phyloP scores from a whole-genome alignment of 1,140 invertebrate species.

The Atta colombica region DNA sequence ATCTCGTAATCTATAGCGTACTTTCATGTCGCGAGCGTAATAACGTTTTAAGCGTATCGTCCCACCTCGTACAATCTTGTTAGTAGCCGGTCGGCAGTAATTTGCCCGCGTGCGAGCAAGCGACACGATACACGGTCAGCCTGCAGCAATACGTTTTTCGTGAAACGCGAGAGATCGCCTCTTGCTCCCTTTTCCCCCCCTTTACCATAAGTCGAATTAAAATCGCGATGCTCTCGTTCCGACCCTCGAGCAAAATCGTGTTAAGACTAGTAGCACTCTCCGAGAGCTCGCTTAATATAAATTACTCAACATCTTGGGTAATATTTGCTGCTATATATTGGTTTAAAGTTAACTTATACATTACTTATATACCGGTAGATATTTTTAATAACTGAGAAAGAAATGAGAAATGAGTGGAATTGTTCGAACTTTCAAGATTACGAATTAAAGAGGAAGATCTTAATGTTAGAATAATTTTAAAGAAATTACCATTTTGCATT shows the following conservation, averaged over 20 bases:
- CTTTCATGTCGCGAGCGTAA: slow-evolving; percentile 59
- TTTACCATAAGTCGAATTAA: slow-evolving; percentile 32
- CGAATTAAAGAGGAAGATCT: background rate
- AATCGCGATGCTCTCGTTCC: slow-evolving; percentile 19
- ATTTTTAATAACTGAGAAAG: background rate
- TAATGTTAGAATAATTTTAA: background rate
- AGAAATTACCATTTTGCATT: background rate
- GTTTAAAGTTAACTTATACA: background rate
- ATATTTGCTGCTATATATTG: slow-evolving; percentile 2
- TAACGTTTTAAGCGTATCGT: slow-evolving; percentile 64
- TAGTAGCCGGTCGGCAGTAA: slow-evolving; percentile 47
- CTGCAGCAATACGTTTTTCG: slow-evolving; percentile 55
- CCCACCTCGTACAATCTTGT: slow-evolving; percentile 62
- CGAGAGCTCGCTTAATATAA: slow-evolving; percentile 37
- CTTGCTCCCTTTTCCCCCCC: background rate
- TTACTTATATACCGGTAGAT: background rate
- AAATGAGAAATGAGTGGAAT: slow-evolving; percentile 5
- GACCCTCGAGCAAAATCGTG: slow-evolving; percentile 30
- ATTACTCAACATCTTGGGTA: slow-evolving; percentile 31
- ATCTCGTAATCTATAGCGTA: slow-evolving; percentile 62
- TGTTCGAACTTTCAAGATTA: background rate
- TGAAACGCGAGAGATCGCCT: slow-evolving; percentile 18
- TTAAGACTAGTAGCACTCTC: slow-evolving; percentile 23
- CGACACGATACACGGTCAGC: slow-evolving; percentile 54
- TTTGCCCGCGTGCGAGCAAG: slow-evolving; percentile 48